Base-by-base conservation (phyloP, 1,140 invertebrate genomes). In the Dendrolimus kikuchii region DNA sequence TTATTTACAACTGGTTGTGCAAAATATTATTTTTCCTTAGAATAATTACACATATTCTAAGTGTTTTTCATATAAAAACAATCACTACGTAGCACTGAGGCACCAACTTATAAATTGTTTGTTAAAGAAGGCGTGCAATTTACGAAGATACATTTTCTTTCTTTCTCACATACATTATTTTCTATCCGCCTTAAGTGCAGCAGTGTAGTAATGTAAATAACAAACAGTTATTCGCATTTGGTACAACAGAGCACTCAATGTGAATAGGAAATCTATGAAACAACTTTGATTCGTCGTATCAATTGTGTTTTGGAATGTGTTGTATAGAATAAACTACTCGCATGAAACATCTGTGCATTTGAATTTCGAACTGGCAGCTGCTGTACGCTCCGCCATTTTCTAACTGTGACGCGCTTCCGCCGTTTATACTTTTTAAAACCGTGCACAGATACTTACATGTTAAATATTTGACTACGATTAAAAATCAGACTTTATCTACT, bases 131-230 rank as follows among this genome's bases (percentile, higher is more conserved):
- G 23, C 23, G 23, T 23, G 23, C 23, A 23, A 23, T 23, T 23
- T 23, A 23, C 23, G 3, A 23, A 23, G 23, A 23, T 23, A 2
- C 23, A 23, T 23, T 23, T 23, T 23, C 23, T 23, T 23, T 23
- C 23, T 23, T 23, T 23, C 23, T 23, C 23, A 23, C 23, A 23
- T 23, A 23, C 23, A 23, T 23, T 23, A 23, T 66, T 80, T 68
- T 75, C 76, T 80, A 78, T 81, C 78, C 77, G 75, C 75, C 80
- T 81, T 81, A 85, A 85, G 80, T 85, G 81, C 81, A 84, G 81
- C 71, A 83, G 80, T 64, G 68, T 72, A 55, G 68, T 62, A 81
- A 81, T 78, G 73, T 71, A 77, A 82, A 82, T 81, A 81, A 85
- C 79, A 60, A 57, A 59, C 59, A 68, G 77, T 81, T 83, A 86